A percentile compares a stretch with the other conserved stretches of the same genome.
phyloP scores from a whole-genome alignment of 2,888 invertebrate genomes.

The Eupithecia vulgata region DNA sequence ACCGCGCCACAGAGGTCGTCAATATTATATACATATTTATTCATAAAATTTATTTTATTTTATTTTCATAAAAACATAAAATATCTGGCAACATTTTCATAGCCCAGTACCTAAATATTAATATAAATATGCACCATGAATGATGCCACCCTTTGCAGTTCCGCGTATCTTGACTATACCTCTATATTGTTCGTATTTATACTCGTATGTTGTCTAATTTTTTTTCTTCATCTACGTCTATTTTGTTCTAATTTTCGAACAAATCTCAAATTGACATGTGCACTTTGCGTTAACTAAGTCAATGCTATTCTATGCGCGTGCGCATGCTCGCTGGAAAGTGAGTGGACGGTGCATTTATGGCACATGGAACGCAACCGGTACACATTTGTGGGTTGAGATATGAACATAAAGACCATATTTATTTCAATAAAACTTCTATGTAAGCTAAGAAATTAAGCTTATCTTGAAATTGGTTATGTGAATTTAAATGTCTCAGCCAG shows the following conservation, averaged over 20 bases:
- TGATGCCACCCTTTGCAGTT: neutral
- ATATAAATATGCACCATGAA: too few species aligned
- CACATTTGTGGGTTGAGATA: slow-evolving; percentile 46
- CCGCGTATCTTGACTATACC: neutral
- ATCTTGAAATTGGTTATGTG: neutral
- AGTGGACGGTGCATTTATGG: slow-evolving; percentile 73
- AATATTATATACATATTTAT: too few species aligned
- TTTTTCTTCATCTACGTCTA: neutral
- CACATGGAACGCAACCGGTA: slow-evolving; percentile 61
- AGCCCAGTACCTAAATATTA: too few species aligned
- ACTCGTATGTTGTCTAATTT: neutral
- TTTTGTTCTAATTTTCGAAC: slow-evolving; percentile 4
- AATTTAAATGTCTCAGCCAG: neutral
- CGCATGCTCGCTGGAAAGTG: slow-evolving; percentile 77
- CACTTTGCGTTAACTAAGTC: slow-evolving; percentile 62
- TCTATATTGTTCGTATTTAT: neutral
- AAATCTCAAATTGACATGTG: slow-evolving; percentile 37
- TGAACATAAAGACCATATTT: neutral
- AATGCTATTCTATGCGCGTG: slow-evolving; percentile 65
- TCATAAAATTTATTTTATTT: too few species aligned
- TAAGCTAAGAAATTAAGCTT: too few species aligned
- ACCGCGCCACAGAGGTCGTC: too few species aligned
- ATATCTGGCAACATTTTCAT: too few species aligned
- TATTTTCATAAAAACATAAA: too few species aligned
- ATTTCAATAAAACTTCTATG: neutral